Percentiles rank a stretch among this genome's conserved stretches.
These are phyloP conservation scores for Hydrochoerus hydrochaeris DNA, from an alignment of 2,113 vertebrate species.

Conservation along the genomic window DNA sequence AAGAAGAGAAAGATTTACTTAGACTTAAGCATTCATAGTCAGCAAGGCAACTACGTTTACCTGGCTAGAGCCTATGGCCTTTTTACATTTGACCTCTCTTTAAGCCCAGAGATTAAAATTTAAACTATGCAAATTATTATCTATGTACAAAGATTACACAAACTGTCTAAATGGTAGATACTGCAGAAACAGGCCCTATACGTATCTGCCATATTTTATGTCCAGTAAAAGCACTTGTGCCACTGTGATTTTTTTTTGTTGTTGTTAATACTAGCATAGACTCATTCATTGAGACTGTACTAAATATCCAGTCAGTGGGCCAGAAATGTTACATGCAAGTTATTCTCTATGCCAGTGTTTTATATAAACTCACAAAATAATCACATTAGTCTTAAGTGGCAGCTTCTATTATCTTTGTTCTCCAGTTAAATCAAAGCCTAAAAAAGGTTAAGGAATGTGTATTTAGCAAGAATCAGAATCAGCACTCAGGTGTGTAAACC, in stretches of 20 bases:
- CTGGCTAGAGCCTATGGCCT: background rate
- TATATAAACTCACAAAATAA: background rate
- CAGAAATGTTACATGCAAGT: background rate
- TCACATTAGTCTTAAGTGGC: background rate
- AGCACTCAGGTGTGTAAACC: background rate
- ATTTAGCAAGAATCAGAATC: background rate
- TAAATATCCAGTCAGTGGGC: background rate
- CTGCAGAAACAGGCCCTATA: background rate
- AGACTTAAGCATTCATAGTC: background rate
- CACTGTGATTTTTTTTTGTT: constrained; percentile 1
- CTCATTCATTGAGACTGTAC: background rate
- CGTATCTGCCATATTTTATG: background rate
- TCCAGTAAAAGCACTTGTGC: background rate
- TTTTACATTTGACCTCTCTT: background rate
- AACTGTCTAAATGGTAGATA: background rate
- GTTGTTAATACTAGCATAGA: background rate
- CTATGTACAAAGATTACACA: background rate
- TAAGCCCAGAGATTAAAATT: background rate
- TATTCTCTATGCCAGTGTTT: background rate
- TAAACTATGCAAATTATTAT: background rate
- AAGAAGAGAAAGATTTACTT: constrained; percentile 10
- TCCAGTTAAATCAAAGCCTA: background rate
- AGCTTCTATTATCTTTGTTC: background rate
- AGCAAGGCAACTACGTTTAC: background rate
- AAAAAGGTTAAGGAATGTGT: background rate